Base-by-base conservation (phyloP, 2,888 invertebrate genomes). In the Volucella inanis region DNA sequence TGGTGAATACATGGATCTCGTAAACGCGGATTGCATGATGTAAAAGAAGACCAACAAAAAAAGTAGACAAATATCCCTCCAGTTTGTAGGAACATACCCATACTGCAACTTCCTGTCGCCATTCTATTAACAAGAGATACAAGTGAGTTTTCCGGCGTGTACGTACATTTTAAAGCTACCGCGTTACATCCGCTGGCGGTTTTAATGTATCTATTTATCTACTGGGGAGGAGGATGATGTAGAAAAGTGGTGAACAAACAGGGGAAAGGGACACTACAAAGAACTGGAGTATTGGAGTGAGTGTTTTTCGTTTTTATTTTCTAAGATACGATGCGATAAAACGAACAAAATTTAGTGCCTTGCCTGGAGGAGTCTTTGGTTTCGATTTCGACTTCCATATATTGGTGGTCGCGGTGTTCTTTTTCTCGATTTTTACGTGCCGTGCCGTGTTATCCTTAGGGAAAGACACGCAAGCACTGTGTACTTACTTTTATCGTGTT, bases 1-100 rank as follows among this genome's bases (percentile, higher is more conserved):
- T 52, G 91, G 91, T 15, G 91, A 91, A 47, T 89, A 91, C 62
- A 90, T 92, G 88, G 92, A 91, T 64, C 88, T 90, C 43, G 87
- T 88, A 50, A 89, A 88, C 76, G 65, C 85, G 12, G 89, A 89
- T 41, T 90, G 90, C 84, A 87, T 89, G 88, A 81, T 85, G 81
- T 85, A 83, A 72, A 41, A 55, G 0, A 49, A 12, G 18, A 64
- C 12, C 1, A 43, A 14, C 2, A 45, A 18, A 3, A 43, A 18
- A 18, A 18, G 18, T 11, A 8, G 11, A 12, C 38, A 8, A 39
- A 12, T 15, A 52, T 2, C 22, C 18, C 22, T 22, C 22, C 22
- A 22, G 22, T 22, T 22, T 22, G 22, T 22, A 22, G 22, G 22
- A 22, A 3, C 22, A 22, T 22, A 22, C 22, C 3, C 18, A 2